Evolutionary conservation across 2,888 invertebrate species (phyloP).

Genomic region (Altica lythri): DNA sequence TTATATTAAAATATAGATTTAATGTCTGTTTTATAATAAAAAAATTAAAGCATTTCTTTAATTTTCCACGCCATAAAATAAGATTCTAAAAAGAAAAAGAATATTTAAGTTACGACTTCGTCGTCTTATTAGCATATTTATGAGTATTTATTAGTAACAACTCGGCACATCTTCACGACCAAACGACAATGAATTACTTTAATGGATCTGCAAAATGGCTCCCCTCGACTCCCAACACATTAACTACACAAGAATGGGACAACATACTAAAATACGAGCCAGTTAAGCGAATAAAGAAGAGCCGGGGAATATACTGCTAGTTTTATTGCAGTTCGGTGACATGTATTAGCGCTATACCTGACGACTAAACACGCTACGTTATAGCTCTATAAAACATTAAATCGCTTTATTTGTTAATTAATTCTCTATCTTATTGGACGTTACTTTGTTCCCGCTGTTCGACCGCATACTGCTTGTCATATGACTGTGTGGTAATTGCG

Average conservation of each 20-base stretch:
- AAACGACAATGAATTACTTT: slow-evolving; percentile 53
- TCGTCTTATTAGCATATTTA: slow-evolving; percentile 45
- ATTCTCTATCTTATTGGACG: slow-evolving; percentile 53
- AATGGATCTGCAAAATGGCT: slow-evolving; percentile 51
- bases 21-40: no score
- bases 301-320: slow-evolving; percentile 54
- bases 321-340: slow-evolving; percentile 55
- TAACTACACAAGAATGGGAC: slow-evolving; percentile 56
- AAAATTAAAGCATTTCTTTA: slow-evolving; percentile 5
- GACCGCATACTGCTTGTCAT: slow-evolving; percentile 20
- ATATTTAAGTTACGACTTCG: slow-evolving; percentile 26
- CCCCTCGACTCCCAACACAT: slow-evolving; percentile 54
- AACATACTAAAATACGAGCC: slow-evolving; percentile 51
- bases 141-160: slow-evolving; percentile 38
- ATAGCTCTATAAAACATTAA: slow-evolving; percentile 52
- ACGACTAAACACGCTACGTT: slow-evolving; percentile 52
- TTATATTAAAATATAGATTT: no score
- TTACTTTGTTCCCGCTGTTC: slow-evolving; percentile 32
- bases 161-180: slow-evolving; percentile 38
- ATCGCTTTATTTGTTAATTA: slow-evolving; percentile 57
- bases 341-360: slow-evolving; percentile 55
- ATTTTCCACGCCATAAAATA: slow-evolving; percentile 28
- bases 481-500: slow-evolving; percentile 8
- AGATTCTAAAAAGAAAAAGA: slow-evolving; percentile 12
- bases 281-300: slow-evolving; percentile 57